Base-by-base conservation (phyloP, 2,797 vertebrate species). In the Argyrosomus regius region DNA sequence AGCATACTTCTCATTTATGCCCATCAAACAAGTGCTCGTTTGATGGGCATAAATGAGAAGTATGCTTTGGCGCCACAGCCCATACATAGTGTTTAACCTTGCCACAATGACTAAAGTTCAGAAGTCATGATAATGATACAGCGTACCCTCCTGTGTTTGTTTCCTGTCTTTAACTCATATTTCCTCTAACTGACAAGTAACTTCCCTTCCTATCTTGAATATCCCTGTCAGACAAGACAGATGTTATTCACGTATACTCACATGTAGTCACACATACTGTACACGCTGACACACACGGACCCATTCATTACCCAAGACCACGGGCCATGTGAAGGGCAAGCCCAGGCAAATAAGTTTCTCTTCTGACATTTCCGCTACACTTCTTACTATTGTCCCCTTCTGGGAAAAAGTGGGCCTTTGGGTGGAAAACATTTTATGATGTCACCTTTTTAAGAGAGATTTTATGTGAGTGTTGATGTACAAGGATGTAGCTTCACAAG, bases 271-370 rank as follows among this genome's bases (percentile, higher is more conserved):
- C 73, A 77, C 74, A 69, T 59, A 53, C 73, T 78, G 62, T 72
- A 79, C 54, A 73, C 20, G 17, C 69, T 20, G 49, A 82, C 84
- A 75, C 78, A 90, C 80, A 59, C n/a, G 56, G 72, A 73, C 68
- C 81, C 61, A 79, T 89, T 91, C 81, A 89, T 91, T 93, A 84
- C 26, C 6, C 46, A 65, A 24, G 28, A 78, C 68, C 67, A 48
- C 43, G 3, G 84, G 83, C 79, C 59, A 73, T 11, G 81, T n/a
- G 64, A 75, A 57, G 81, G 75, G 82, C 90, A 88, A 83, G 93
- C 45, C 81, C 35, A 2, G 88, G 75, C 94, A 92, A 73, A 80
- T 24, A 52, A 41, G 65, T 50, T 45, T 65, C 59, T 57, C 63
- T 35, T 78, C 57, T 77, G 82, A 86, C 58, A 63, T 72, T 84